Conservation (phyloP, 1,140 invertebrate species). For the Bombus soroeensis region DNA sequence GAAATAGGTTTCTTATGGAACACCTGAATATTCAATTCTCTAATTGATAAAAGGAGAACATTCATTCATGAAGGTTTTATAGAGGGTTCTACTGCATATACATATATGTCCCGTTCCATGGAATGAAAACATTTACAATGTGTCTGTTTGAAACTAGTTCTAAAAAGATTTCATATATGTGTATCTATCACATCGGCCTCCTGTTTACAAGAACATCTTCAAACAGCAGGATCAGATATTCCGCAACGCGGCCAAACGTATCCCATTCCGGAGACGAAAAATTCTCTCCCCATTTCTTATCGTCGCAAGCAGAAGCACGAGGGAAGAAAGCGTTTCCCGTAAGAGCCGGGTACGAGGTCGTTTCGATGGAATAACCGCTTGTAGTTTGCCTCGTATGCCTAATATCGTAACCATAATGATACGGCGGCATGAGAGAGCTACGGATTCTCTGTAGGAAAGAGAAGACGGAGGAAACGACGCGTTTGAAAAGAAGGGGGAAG, state of each 20-base stretch:
- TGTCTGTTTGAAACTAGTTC: too few species aligned
- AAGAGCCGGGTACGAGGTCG: constrained; percentile 62
- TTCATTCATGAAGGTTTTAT: too few species aligned
- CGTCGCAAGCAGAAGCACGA: neutral
- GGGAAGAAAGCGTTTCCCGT: constrained; percentile 59
- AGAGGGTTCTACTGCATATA: too few species aligned
- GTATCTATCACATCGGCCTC: neutral
- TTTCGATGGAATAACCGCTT: constrained; percentile 78
- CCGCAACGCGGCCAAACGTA: neutral
- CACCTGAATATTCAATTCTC: too few species aligned
- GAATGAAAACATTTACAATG: neutral
- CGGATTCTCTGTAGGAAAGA: constrained; percentile 31
- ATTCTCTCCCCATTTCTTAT: constrained; percentile 63
- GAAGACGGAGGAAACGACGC: constrained; percentile 15
- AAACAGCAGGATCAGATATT: neutral
- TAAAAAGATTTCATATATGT: too few species aligned
- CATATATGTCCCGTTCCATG: too few species aligned
- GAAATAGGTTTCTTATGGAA: neutral
- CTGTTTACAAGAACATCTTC: neutral
- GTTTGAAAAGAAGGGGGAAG: constrained; percentile 1
- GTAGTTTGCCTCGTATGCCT: constrained; percentile 74
- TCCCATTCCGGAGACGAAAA: constrained; percentile 36
- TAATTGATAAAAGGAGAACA: too few species aligned
- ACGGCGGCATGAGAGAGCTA: constrained; percentile 61
- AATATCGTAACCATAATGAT: constrained; percentile 79